Evolutionary conservation across 2,113 vertebrate genomes (phyloP).

Genomic region (Brachypodius melanocephalos): DNA sequence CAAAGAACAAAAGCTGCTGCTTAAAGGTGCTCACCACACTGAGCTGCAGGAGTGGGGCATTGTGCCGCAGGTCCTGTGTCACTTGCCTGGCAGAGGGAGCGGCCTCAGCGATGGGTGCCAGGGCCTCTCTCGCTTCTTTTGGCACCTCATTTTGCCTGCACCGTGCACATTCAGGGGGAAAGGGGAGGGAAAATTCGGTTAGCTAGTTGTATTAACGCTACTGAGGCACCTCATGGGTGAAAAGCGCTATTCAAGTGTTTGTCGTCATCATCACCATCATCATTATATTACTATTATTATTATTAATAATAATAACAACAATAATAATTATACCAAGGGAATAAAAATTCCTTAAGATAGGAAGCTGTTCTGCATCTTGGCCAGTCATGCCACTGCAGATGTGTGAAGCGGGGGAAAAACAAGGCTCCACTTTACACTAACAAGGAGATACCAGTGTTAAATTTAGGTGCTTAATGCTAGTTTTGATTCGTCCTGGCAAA

Average conservation of each 20-base stretch:
- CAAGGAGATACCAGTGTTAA: neutral
- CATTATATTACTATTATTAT: neutral
- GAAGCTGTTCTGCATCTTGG: neutral
- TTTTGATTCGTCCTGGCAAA: neutral
- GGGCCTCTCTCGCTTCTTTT: neutral
- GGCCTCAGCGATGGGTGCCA: neutral
- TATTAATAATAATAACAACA: too few relatives aligned
- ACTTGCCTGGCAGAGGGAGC: neutral
- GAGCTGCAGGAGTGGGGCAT: neutral
- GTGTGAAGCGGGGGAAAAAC: neutral
- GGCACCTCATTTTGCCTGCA: neutral
- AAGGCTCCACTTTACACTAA: neutral
- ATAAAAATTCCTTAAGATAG: neutral
- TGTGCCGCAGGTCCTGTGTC: neutral
- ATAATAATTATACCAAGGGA: neutral
- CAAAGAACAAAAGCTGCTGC: slow-evolving; percentile 44
- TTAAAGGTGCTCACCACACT: neutral
- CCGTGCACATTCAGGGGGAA: neutral
- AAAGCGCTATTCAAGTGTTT: neutral
- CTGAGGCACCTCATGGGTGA: neutral
- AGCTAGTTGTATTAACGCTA: neutral
- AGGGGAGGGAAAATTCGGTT: neutral
- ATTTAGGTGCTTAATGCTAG: neutral
- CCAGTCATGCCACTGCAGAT: neutral
- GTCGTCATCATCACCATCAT: neutral